Conservation (phyloP, 1,140 invertebrate genomes). For the Trachymyrmex septentrionalis region DNA sequence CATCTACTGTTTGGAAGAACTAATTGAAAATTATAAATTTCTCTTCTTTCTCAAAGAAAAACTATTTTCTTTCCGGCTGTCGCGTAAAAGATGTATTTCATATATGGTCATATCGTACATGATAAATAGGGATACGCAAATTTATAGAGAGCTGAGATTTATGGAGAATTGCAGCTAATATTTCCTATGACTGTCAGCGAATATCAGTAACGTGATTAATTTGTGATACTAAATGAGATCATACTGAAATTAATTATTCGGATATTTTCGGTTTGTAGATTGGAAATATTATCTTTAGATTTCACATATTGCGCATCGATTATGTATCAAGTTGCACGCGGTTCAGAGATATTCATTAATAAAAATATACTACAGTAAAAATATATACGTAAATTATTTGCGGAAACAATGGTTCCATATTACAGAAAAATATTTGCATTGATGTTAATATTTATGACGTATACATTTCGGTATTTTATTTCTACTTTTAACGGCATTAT, state of each 20-base stretch:
- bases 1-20: not conserved
- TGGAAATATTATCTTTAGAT: conserved; percentile 60
- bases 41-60: not conserved
- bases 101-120: not conserved
- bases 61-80: not conserved
- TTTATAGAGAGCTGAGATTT: not conserved
- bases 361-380: conserved; percentile 50
- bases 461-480: conserved; percentile 39
- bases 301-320: conserved; percentile 48
- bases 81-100: not conserved
- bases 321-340: conserved; percentile 48
- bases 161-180: conserved; percentile 13
- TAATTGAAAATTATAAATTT: not conserved
- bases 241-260: conserved; percentile 53
- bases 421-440: conserved; percentile 54
- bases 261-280: conserved; percentile 48
- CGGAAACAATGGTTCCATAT: conserved; percentile 46
- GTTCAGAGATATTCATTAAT: conserved; percentile 44
- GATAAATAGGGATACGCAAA: conserved; percentile 1
- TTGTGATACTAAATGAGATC: conserved; percentile 37
- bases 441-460: conserved; percentile 59
- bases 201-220: conserved; percentile 33
- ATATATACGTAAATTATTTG: conserved; percentile 56
- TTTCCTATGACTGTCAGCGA: not conserved
- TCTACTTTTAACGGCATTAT: conserved; percentile 27